A percentile compares a stretch with the other conserved stretches of the same genome.
Conservation (phyloP, 2,888 invertebrate species). For the Drosophila siamana region DNA sequence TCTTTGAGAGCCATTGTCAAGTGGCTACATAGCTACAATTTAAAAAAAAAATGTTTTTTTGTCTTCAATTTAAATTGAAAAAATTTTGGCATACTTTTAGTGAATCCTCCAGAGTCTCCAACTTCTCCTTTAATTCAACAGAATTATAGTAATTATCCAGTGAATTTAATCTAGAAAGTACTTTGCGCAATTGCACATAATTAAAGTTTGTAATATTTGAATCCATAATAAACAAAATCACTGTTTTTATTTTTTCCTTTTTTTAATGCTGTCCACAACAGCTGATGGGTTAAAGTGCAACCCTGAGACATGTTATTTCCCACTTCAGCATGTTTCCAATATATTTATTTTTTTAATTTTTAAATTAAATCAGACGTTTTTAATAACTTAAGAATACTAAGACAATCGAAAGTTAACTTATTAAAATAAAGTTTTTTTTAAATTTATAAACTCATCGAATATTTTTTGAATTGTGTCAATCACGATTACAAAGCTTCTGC, state of each 20-base stretch:
- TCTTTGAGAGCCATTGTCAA: conserved; percentile 31
- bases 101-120: conserved; percentile 4
- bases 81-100: background rate
- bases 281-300: background rate
- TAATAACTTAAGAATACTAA: too few species aligned
- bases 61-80: background rate
- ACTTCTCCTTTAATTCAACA: conserved; percentile 10
- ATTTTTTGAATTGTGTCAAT: too few species aligned
- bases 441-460: too few species aligned
- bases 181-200: conserved; percentile 32
- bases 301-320: too few species aligned
- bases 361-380: too few species aligned
- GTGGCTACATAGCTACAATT: conserved; percentile 32
- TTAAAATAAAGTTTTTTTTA: too few species aligned
- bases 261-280: background rate
- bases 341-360: too few species aligned
- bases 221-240: conserved; percentile 20
- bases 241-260: background rate
- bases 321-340: too few species aligned
- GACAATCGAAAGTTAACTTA: too few species aligned
- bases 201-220: conserved; percentile 37
- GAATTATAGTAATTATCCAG: conserved; percentile 31
- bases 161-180: conserved; percentile 28
- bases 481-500: too few species aligned
- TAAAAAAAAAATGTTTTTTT: background rate